Evolutionary conservation across 2,888 invertebrate species (phyloP).

Genomic region (Autographa gamma): DNA sequence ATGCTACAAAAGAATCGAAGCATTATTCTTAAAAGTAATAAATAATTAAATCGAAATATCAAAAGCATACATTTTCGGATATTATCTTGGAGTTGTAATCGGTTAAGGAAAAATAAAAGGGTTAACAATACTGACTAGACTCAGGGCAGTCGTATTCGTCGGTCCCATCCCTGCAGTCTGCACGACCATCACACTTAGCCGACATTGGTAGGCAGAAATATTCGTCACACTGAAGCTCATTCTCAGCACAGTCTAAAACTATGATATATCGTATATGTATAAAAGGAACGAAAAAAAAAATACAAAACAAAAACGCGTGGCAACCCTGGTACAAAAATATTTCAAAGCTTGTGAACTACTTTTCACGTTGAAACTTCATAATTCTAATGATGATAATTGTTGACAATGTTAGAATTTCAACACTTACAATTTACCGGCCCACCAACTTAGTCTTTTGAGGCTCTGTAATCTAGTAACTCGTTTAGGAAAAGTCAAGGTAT

Average conservation of each 20-base stretch:
- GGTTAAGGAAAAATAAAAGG: neutral
- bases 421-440: too few species aligned
- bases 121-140: slow-evolving; percentile 44
- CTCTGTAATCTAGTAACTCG: too few species aligned
- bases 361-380: too few species aligned
- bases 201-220: slow-evolving; percentile 85
- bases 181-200: slow-evolving; percentile 79
- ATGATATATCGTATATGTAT: slow-evolving; percentile 51
- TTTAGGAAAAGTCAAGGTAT: neutral
- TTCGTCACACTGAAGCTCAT: slow-evolving; percentile 83
- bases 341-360: too few species aligned
- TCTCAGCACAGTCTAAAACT: slow-evolving; percentile 65
- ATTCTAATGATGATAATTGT: too few species aligned
- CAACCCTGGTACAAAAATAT: too few species aligned
- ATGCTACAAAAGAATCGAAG: too few species aligned
- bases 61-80: too few species aligned
- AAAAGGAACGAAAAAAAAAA: slow-evolving; percentile 12
- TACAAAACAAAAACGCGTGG: neutral
- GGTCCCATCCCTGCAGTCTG: slow-evolving; percentile 84
- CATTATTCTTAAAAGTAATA: too few species aligned
- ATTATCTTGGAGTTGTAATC: slow-evolving; percentile 8
- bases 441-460: too few species aligned
- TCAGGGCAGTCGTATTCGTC: slow-evolving; percentile 72
- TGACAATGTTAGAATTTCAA: too few species aligned
- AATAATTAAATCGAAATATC: too few species aligned